These are phyloP conservation scores for Anadara kagoshimensis DNA, from an alignment of 1,140 invertebrate species.

Conservation along the genomic window DNA sequence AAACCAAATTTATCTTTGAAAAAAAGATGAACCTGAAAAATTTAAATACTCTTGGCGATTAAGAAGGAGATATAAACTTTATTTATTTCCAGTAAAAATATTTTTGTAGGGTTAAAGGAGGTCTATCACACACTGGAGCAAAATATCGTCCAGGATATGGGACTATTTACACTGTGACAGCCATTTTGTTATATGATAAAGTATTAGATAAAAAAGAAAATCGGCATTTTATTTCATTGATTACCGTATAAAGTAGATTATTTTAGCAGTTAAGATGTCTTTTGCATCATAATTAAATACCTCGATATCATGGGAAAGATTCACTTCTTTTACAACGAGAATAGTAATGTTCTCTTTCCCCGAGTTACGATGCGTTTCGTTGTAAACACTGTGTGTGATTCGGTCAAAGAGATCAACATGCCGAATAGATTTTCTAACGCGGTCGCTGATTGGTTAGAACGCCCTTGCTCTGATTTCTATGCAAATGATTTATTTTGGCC, in stretches of 20 bases:
- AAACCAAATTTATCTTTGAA: too few species aligned
- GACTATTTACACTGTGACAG: slow-evolving; percentile 18
- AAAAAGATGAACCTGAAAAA: too few species aligned
- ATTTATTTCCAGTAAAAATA: not conserved
- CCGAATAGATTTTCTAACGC: slow-evolving; percentile 41
- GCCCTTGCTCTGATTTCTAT: slow-evolving; percentile 48
- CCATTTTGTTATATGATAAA: slow-evolving; percentile 28
- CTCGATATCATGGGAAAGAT: slow-evolving; percentile 7
- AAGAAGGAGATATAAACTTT: not conserved
- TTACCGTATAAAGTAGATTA: slow-evolving; percentile 22
- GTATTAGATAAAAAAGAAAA: slow-evolving; percentile 22
- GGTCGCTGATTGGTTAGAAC: slow-evolving; percentile 54
- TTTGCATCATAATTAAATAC: slow-evolving; percentile 33
- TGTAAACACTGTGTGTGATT: slow-evolving; percentile 41
- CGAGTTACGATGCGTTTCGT: slow-evolving; percentile 1
- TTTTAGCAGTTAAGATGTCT: slow-evolving; percentile 28
- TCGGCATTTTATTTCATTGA: slow-evolving; percentile 20
- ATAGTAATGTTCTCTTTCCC: slow-evolving; percentile 23
- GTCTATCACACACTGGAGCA: slow-evolving; percentile 24
- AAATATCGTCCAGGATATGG: slow-evolving; percentile 23
- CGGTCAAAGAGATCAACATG: slow-evolving; percentile 31
- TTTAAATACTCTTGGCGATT: not conserved
- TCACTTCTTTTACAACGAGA: slow-evolving; percentile 22
- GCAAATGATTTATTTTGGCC: slow-evolving; percentile 66
- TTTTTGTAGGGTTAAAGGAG: slow-evolving; percentile 4